Evolutionary conservation across 2,888 invertebrate genomes (phyloP).

Genomic region (Pseudoips prasinana): DNA sequence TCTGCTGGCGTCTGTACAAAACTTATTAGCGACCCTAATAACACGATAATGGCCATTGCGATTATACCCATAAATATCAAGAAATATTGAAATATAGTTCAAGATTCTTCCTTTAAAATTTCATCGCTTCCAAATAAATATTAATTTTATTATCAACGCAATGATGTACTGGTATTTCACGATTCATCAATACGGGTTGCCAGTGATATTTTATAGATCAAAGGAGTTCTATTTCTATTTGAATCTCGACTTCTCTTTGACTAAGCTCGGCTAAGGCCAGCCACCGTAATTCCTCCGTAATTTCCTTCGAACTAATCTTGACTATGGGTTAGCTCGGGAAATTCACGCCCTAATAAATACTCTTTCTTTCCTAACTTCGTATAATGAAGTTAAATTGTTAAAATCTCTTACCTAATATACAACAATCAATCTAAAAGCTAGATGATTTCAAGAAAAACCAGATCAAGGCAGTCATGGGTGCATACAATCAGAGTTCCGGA

Average conservation of each 20-base stretch:
- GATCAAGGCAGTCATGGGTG: too few relatives aligned
- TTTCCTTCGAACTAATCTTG: slow-evolving; percentile 50
- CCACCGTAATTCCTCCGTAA: slow-evolving; percentile 55
- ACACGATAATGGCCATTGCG: too few relatives aligned
- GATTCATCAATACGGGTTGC: slow-evolving; percentile 38
- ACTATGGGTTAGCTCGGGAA: slow-evolving; percentile 34
- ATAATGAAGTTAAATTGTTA: slow-evolving; percentile 23
- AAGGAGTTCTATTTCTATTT: slow-evolving; percentile 58
- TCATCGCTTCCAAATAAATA: neutral
- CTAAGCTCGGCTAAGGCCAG: slow-evolving; percentile 40
- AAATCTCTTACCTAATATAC: slow-evolving; percentile 13
- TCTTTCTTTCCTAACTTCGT: slow-evolving; percentile 26
- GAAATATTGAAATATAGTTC: too few relatives aligned
- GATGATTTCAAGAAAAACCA: too few relatives aligned
- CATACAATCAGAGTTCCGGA: too few relatives aligned
- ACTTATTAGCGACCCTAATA: too few relatives aligned
- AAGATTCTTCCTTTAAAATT: neutral
- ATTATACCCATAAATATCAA: too few relatives aligned
- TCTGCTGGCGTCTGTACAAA: too few relatives aligned
- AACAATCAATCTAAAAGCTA: slow-evolving; percentile 4
- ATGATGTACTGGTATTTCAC: slow-evolving; percentile 31
- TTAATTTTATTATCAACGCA: slow-evolving; percentile 24
- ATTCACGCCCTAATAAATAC: slow-evolving; percentile 35
- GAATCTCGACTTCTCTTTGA: slow-evolving; percentile 53
- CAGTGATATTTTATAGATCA: slow-evolving; percentile 55